Base-by-base conservation (phyloP, 2,113 vertebrate species). In the Bufo bufo region DNA sequence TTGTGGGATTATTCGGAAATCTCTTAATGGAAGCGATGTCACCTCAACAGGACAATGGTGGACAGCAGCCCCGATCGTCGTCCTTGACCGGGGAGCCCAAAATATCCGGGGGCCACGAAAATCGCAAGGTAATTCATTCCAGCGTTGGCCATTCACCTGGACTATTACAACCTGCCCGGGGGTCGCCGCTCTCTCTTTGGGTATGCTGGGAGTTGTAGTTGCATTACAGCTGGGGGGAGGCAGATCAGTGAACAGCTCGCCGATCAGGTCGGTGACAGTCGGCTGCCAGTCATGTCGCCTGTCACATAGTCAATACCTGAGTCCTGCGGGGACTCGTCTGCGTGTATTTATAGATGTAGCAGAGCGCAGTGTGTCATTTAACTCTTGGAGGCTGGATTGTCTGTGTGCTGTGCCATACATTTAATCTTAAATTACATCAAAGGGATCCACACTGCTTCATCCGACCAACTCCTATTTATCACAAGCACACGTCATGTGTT, bases 11-110 rank as follows among this genome's bases (percentile, higher is more conserved):
- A 81, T 69, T 58, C 19, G 91, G 90, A 77, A 74, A 56, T 45
- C 84, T 90, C 92, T 93, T 92, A 77, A 94, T 94, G 94, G 93
- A 93, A 92, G 94, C 93, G 85, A 95, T 95, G 95, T 95, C 94
- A 89, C 93, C 95, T 61, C 94, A 94, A 91, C 94, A 95, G 90
- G 94, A 95, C 89, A 94, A 93, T 90, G 90, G 95, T 61, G 93
- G 92, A 75, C 93, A 94, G 85, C 93, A 94, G 86, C 87, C 90
- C 61, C 94, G 95, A 89, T 94, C 95, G 71, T 94, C 92, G 49
- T 95, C 95, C 63, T 89, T 95, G 89, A 92, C 94, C n/a, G 93
- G 93, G 33, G 93, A 94, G 78, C 91, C 90, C 85, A 91, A 92
- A 82, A 77, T 89, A 33, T 91, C 93, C 13, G 91, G 91, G 71